Percentiles rank a stretch among this genome's conserved stretches.
Evolutionary conservation across 2,888 invertebrate genomes (phyloP).

Genomic region (Hedychridium roseum): DNA sequence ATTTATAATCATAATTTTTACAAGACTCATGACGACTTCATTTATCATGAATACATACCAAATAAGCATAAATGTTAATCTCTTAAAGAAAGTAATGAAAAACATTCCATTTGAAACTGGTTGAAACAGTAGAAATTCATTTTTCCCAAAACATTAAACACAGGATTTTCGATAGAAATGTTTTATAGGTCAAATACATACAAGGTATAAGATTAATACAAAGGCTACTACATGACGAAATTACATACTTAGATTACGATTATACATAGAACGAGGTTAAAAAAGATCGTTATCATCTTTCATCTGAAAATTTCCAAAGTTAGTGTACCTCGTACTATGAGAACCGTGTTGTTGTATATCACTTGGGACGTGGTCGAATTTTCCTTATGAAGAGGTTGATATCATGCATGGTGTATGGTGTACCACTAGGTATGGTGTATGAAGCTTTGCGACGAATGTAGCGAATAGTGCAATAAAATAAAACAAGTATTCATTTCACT

Average conservation of each 20-base stretch:
- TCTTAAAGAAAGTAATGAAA: not conserved
- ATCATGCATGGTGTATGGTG: too few species aligned
- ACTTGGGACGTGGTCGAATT: too few species aligned
- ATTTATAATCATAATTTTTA: slow-evolving; percentile 1
- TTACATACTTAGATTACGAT: slow-evolving; percentile 47
- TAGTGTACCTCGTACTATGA: too few species aligned
- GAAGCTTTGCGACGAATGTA: too few species aligned
- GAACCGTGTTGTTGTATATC: too few species aligned
- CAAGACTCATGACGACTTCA: not conserved
- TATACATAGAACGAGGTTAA: slow-evolving; percentile 34
- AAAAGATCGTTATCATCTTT: slow-evolving; percentile 17
- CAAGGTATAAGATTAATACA: slow-evolving; percentile 62
- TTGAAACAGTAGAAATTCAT: not conserved
- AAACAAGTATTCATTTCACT: too few species aligned
- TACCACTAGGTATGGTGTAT: too few species aligned
- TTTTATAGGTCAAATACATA: slow-evolving; percentile 62
- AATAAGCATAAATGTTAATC: not conserved
- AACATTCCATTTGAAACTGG: not conserved
- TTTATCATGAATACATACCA: not conserved
- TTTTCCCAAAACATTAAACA: slow-evolving; percentile 6
- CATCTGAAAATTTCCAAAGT: too few species aligned
- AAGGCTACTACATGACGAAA: slow-evolving; percentile 58
- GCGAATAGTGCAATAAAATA: too few species aligned
- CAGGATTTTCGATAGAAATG: slow-evolving; percentile 53
- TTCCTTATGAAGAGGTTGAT: too few species aligned